A percentile compares a stretch with the other conserved stretches of the same genome.
These are phyloP conservation scores for Ostrea denselamellosa DNA, from an alignment of 1,140 invertebrate species.

Conservation along the genomic window DNA sequence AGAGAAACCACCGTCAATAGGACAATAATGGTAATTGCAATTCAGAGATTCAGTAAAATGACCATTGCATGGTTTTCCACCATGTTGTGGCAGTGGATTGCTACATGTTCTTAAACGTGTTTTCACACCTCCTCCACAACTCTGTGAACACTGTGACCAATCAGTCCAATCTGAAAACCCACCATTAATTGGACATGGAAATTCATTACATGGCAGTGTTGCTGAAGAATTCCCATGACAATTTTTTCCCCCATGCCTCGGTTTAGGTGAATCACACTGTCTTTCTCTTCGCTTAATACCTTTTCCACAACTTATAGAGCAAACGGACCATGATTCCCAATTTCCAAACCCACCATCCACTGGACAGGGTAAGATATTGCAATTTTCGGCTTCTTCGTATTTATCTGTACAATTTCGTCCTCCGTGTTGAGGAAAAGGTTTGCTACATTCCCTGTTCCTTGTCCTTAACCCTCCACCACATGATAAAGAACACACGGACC, in stretches of 20 bases:
- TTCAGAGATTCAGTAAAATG: not conserved
- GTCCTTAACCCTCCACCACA: not conserved
- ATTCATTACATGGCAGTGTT: conserved; percentile 57
- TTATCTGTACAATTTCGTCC: conserved; percentile 63
- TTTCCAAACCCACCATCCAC: conserved; percentile 80
- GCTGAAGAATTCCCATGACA: conserved; percentile 61
- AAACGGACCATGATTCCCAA: conserved; percentile 80
- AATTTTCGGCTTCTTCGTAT: conserved; percentile 46
- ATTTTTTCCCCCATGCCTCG: conserved; percentile 57
- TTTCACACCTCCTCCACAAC: conserved; percentile 28
- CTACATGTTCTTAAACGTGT: conserved; percentile 41
- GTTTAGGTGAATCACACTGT: conserved; percentile 57
- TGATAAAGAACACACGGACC: not conserved
- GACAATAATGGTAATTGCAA: conserved; percentile 45
- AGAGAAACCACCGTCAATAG: conserved; percentile 80
- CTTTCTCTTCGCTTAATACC: conserved; percentile 56
- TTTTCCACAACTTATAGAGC: conserved; percentile 68
- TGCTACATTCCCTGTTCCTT: conserved; percentile 13
- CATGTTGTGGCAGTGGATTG: conserved; percentile 45
- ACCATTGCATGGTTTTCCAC: conserved; percentile 46
- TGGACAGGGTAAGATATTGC: conserved; percentile 53
- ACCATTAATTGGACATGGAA: conserved; percentile 32
- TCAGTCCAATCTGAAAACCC: not conserved
- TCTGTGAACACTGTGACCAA: conserved; percentile 35
- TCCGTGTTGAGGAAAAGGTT: conserved; percentile 30